A percentile compares a stretch with the other conserved stretches of the same genome.
phyloP scores from a whole-genome alignment of 2,888 invertebrate species.

The Mesorhabditis spiculigera region DNA sequence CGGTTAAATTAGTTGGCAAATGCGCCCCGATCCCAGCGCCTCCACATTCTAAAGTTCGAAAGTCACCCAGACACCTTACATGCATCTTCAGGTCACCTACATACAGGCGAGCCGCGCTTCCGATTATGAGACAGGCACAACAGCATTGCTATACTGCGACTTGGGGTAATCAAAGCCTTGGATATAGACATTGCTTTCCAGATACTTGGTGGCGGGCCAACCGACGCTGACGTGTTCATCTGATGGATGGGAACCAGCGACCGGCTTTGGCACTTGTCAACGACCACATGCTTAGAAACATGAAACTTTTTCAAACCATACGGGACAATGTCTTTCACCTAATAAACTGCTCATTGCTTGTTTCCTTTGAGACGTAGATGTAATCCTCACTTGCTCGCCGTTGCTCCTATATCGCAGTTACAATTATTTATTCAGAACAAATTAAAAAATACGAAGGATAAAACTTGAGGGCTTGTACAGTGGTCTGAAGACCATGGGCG shows the following conservation, averaged over 20 bases:
- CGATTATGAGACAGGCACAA: constrained; percentile 32
- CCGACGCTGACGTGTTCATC: constrained; percentile 26
- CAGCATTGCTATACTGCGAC: constrained; percentile 33
- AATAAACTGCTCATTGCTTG: too few relatives aligned
- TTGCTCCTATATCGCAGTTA: too few relatives aligned
- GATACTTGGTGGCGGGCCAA: constrained; percentile 28
- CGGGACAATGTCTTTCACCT: background rate
- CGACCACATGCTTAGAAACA: background rate
- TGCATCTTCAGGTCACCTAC: constrained; percentile 21
- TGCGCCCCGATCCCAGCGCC: background rate
- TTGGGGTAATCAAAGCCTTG: constrained; percentile 11
- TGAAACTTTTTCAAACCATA: background rate
- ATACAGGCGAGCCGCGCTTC: constrained; percentile 27
- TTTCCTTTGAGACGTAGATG: too few relatives aligned
- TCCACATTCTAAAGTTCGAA: background rate
- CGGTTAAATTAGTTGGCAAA: background rate
- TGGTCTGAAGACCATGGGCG: too few relatives aligned
- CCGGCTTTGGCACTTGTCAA: constrained; percentile 31
- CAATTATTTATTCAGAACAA: too few relatives aligned
- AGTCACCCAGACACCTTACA: background rate
- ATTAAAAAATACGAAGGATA: too few relatives aligned
- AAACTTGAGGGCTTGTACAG: too few relatives aligned
- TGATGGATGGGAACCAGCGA: constrained; percentile 24
- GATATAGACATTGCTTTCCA: background rate
- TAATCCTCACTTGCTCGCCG: too few relatives aligned